A percentile compares a stretch with the other conserved stretches of the same genome.
Conservation (phyloP, 2,113 vertebrate species). For the Sialia sialis region DNA sequence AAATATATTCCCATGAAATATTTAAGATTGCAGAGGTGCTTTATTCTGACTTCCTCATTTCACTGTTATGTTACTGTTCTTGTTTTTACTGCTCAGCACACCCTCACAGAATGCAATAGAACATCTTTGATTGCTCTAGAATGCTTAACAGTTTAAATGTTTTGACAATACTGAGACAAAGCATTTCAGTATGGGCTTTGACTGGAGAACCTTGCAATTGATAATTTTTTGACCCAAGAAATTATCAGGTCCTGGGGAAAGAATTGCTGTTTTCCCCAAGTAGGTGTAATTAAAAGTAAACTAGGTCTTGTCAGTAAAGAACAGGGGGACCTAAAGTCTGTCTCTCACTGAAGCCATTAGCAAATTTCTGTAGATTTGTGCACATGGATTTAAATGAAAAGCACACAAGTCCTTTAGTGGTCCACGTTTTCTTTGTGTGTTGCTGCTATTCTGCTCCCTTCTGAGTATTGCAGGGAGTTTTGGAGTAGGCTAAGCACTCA, state of each 20-base stretch:
- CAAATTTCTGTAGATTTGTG: background rate
- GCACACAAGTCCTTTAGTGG: background rate
- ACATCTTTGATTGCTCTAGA: background rate
- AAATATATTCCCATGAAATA: background rate
- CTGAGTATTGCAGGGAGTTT: background rate
- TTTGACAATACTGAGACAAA: slow-evolving; percentile 28
- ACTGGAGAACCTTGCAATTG: background rate
- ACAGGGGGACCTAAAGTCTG: background rate
- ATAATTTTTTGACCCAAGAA: background rate
- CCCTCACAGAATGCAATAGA: background rate
- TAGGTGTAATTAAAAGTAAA: background rate
- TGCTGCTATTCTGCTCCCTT: background rate
- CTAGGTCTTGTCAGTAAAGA: background rate
- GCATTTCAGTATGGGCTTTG: background rate
- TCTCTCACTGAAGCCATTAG: background rate
- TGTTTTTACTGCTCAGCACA: slow-evolving; percentile 13
- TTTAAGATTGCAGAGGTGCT: background rate
- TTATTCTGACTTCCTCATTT: slow-evolving; percentile 17
- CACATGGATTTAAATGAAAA: background rate
- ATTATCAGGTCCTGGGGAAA: background rate
- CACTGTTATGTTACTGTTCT: background rate
- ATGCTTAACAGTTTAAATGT: background rate
- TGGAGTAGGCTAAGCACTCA: background rate
- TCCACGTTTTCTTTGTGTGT: background rate
- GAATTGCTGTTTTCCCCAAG: background rate